Base-by-base conservation (phyloP, 2,888 invertebrate species). In the Panorpa germanica region DNA sequence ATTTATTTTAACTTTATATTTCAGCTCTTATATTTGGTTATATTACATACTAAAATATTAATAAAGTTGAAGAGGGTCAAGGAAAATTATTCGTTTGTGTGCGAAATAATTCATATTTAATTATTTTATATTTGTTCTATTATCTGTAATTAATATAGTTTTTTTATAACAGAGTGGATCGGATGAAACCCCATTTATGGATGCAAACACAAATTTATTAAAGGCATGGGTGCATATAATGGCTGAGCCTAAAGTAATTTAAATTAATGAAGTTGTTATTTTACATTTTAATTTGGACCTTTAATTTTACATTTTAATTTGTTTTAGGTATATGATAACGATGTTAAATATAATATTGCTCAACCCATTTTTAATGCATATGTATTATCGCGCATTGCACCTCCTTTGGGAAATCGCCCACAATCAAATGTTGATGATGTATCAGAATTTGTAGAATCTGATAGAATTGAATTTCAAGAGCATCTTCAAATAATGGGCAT, bases 331-430 rank as follows among this genome's bases (percentile, higher is more conserved):
- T 52, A 55, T 32, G 53, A 58, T 9, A 40, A 45, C 10, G 53
- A 56, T 28, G 48, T 56, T 36, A 41, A 46, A 18, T 38, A 47
- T 30, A 42, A 50, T 26, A 42, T 47, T 22, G 55, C 57, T 5
- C 48, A 52, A 8, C 56, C 68, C 48, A 69, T 86, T 37, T 83
- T 86, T 47, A 75, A 80, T 48, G 70, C 70, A 3, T 88, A 82
- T 47, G 52, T 88, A 25, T 71, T 75, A 43, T 74, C 72, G 43
- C 75, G 85, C 49, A 54, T 90, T 36, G 72, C 77, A 5, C 72
- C 82, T 1, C 88, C 88, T 1, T 77, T 83, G 47, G 88, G 56
- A 12, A 45, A 44, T 5, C 47, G 47, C 16, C 52, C n/a, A n/a
- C n/a, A 55, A 16, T 43, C 49, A 12, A 52, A 56, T 22, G 52